Conservation (phyloP, 2,797 vertebrate species). For the Galago senegalensis region DNA sequence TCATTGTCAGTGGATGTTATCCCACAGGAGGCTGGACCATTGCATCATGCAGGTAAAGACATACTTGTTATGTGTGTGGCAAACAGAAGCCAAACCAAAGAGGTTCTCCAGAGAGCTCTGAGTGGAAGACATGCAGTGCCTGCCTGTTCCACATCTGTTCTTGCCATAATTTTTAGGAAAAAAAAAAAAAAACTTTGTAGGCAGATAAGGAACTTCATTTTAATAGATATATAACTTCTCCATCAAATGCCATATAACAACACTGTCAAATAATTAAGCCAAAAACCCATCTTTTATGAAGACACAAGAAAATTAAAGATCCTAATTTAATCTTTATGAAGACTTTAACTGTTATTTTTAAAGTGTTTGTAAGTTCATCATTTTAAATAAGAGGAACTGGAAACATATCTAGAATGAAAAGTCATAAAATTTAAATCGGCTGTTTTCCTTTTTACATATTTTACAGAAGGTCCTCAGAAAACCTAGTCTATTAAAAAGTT, state of each 20-base stretch:
- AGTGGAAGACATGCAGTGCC: constrained; percentile 44
- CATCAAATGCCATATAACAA: background rate
- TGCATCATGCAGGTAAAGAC: constrained; percentile 87
- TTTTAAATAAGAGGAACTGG: constrained; percentile 46
- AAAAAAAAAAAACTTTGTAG: constrained; percentile 17
- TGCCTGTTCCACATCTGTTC: constrained; percentile 43
- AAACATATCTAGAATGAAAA: constrained; percentile 20
- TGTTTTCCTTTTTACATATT: constrained; percentile 39
- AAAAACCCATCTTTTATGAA: background rate
- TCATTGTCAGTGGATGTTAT: constrained; percentile 81
- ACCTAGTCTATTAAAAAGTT: background rate
- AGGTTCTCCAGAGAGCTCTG: constrained; percentile 65
- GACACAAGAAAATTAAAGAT: constrained; percentile 24
- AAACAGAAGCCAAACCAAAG: constrained; percentile 78
- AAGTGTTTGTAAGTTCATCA: background rate
- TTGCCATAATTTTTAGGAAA: background rate
- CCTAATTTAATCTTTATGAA: constrained; percentile 47
- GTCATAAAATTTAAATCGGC: background rate
- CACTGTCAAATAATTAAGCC: background rate
- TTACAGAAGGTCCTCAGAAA: constrained; percentile 32
- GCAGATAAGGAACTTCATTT: background rate
- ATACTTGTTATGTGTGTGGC: constrained; percentile 63
- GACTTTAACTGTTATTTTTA: background rate
- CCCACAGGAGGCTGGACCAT: constrained; percentile 82
- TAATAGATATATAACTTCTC: background rate